phyloP scores from a whole-genome alignment of 2,113 vertebrate genomes.

The Mellivora capensis region DNA sequence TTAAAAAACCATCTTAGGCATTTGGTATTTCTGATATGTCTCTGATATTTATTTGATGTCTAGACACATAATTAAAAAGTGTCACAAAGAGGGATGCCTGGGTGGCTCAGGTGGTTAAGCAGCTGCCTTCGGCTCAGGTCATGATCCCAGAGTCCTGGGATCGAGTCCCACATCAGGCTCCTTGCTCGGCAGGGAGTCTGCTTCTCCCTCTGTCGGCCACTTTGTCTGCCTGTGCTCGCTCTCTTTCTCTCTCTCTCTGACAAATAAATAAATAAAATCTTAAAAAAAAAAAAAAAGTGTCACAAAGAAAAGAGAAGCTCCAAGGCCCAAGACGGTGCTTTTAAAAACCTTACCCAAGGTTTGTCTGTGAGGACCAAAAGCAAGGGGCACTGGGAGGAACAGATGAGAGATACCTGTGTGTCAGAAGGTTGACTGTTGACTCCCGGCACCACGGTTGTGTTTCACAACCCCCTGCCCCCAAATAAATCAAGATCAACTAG shows the following conservation, averaged over 20 bases:
- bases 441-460: not conserved
- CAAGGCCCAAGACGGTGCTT: not conserved
- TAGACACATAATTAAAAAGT: not conserved
- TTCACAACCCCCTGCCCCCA: not conserved
- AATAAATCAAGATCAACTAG: not conserved
- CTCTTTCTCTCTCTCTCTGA: no score
- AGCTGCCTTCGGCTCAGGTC: no score
- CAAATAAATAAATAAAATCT: no score
- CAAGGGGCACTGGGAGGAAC: not conserved
- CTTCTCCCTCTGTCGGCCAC: no score
- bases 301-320: not conserved
- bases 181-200: no score
- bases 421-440: not conserved
- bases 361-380: not conserved
- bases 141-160: no score
- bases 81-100: not conserved
- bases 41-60: slow-evolving; percentile 8
- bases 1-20: not conserved
- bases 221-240: no score
- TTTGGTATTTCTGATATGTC: not conserved
- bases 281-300: no score
- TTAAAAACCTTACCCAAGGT: not conserved
- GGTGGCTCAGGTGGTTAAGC: no score
- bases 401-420: not conserved
- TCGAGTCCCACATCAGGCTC: no score